These are phyloP conservation scores for Crocallis elinguaria DNA, from an alignment of 2,888 invertebrate species.

Conservation along the genomic window DNA sequence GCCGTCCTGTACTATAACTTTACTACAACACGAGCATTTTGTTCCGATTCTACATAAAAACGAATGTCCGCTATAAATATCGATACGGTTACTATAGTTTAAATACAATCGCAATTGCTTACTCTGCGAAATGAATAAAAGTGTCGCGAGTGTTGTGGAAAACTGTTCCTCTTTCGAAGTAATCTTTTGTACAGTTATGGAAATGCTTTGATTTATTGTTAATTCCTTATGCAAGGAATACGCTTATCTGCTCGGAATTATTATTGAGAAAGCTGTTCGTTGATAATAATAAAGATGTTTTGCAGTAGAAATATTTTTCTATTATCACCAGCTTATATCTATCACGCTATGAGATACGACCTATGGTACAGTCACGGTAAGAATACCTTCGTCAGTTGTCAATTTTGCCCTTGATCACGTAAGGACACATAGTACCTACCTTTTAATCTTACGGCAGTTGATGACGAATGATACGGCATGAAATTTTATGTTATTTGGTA, in stretches of 20 bases:
- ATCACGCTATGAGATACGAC: too few relatives aligned
- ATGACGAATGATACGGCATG: too few relatives aligned
- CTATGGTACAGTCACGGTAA: too few relatives aligned
- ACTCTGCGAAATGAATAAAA: slow-evolving; percentile 32
- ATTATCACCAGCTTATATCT: too few relatives aligned
- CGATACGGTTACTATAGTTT: slow-evolving; percentile 29
- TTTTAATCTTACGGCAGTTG: too few relatives aligned
- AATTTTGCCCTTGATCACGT: too few relatives aligned
- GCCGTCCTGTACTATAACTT: background rate
- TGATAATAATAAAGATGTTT: too few relatives aligned
- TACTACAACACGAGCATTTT: slow-evolving; percentile 13
- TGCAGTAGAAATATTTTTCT: too few relatives aligned
- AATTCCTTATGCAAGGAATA: background rate
- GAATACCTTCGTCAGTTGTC: too few relatives aligned
- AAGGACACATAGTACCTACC: too few relatives aligned
- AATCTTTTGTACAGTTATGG: slow-evolving; percentile 26
- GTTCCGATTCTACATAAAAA: slow-evolving; percentile 29
- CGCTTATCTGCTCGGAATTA: background rate
- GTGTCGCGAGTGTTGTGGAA: slow-evolving; percentile 23
- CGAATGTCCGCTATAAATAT: slow-evolving; percentile 29
- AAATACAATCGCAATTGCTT: slow-evolving; percentile 31
- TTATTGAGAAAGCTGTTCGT: background rate
- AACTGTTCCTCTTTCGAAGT: slow-evolving; percentile 29
- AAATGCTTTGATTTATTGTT: slow-evolving; percentile 26
- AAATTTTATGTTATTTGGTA: too few relatives aligned